phyloP scores from a whole-genome alignment of 2,888 invertebrate species.

The Cephus nigrinus region DNA sequence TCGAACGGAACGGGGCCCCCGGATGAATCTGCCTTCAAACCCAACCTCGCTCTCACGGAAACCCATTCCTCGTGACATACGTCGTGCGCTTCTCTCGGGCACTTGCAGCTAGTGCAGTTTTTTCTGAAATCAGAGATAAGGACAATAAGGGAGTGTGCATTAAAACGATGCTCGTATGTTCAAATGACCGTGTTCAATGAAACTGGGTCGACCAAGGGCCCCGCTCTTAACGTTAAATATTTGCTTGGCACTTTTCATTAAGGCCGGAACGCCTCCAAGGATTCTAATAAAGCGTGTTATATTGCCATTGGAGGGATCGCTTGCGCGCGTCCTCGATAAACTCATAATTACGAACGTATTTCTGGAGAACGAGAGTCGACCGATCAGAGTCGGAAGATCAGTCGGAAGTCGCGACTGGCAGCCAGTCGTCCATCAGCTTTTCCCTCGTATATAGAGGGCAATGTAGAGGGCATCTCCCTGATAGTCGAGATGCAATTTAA shows the following conservation, averaged over 20 bases:
- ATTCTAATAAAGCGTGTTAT: conserved; percentile 50
- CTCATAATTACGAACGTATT: too few relatives aligned
- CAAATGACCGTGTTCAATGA: conserved; percentile 12
- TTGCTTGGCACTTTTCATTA: conserved; percentile 51
- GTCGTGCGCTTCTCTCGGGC: conserved; percentile 89
- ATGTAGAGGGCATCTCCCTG: too few relatives aligned
- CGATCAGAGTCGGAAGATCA: too few relatives aligned
- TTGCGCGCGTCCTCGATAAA: too few relatives aligned
- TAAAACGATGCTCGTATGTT: background rate
- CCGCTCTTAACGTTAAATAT: conserved; percentile 49
- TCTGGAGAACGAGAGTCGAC: too few relatives aligned
- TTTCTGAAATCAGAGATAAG: conserved; percentile 75
- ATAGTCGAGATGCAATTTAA: conserved; percentile 60
- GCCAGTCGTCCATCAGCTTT: too few relatives aligned
- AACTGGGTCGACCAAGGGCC: conserved; percentile 1
- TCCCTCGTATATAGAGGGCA: too few relatives aligned
- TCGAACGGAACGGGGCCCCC: conserved; percentile 68
- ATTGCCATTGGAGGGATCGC: conserved; percentile 30
- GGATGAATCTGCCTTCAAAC: conserved; percentile 73
- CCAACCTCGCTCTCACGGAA: conserved; percentile 79
- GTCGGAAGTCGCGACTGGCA: too few relatives aligned
- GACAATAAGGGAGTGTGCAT: background rate
- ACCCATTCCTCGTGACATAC: conserved; percentile 89
- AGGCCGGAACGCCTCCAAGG: conserved; percentile 28
- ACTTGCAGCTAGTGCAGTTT: conserved; percentile 93